Conservation (phyloP, 2,797 vertebrate species). For the Eupleurogrammus muticus region DNA sequence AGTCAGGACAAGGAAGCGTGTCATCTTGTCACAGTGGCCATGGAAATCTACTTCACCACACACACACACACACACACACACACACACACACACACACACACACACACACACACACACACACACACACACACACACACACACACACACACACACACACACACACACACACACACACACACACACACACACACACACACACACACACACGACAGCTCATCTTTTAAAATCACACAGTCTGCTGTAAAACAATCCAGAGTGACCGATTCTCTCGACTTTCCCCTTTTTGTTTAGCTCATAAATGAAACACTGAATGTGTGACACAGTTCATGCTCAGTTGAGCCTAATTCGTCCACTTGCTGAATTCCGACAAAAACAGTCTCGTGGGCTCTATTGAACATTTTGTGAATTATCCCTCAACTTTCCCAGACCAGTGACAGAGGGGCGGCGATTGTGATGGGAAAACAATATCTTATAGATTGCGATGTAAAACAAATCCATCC, state of each 20-base stretch:
- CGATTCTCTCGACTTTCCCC: constrained; percentile 26
- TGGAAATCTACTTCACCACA: constrained; percentile 35
- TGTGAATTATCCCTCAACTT: constrained; percentile 63
- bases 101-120: neutral
- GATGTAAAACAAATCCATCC: constrained; percentile 68
- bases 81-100: neutral
- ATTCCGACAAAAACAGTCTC: constrained; percentile 67
- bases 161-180: constrained; percentile 2
- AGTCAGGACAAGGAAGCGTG: constrained; percentile 62
- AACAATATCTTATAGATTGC: constrained; percentile 74
- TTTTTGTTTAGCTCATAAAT: constrained; percentile 36
- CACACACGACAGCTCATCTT: neutral
- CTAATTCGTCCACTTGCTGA: constrained; percentile 59
- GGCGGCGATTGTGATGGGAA: constrained; percentile 57
- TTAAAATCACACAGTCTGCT: constrained; percentile 1
- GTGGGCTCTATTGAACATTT: constrained; percentile 57
- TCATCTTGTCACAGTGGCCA: constrained; percentile 15
- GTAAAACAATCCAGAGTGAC: constrained; percentile 22
- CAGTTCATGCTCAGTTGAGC: constrained; percentile 36
- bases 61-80: neutral
- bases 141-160: neutral
- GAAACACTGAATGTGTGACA: constrained; percentile 29
- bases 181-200: neutral
- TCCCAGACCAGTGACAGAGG: constrained; percentile 53
- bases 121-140: neutral